Conservation (phyloP, 2,888 invertebrate species). For the Geotrupes spiniger region DNA sequence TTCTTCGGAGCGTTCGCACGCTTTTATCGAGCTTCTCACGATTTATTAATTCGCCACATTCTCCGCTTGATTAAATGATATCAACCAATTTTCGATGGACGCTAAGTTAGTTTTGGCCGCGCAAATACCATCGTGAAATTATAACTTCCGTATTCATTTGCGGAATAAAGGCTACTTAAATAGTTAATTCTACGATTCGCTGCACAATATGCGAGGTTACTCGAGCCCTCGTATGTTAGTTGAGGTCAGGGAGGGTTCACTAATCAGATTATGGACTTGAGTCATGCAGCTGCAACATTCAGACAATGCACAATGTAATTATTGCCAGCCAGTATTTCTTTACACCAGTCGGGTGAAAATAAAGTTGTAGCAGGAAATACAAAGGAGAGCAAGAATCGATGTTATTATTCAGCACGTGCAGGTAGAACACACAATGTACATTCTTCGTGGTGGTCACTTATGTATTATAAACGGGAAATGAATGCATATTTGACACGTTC, state of each 20-base stretch:
- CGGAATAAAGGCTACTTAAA: not conserved
- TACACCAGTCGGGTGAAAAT: constrained; percentile 1
- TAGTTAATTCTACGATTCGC: constrained; percentile 1
- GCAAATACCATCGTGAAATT: too few relatives aligned
- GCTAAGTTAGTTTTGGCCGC: too few relatives aligned
- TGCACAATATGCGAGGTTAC: constrained; percentile 10
- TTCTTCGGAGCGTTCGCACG: too few relatives aligned
- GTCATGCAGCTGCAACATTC: constrained; percentile 25
- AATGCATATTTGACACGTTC: too few relatives aligned
- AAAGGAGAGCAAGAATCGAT: not conserved
- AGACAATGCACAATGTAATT: constrained; percentile 21
- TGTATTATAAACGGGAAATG: not conserved
- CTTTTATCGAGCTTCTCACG: too few relatives aligned
- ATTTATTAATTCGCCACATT: too few relatives aligned
- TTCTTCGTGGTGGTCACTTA: not conserved
- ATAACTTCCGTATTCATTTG: too few relatives aligned
- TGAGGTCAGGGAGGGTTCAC: constrained; percentile 20
- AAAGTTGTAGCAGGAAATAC: constrained; percentile 2
- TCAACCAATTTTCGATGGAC: too few relatives aligned
- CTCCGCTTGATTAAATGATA: too few relatives aligned
- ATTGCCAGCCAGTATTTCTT: constrained; percentile 7
- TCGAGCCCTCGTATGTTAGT: constrained; percentile 7
- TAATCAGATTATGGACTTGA: constrained; percentile 25
- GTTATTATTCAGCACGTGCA: constrained; percentile 4
- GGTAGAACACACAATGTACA: not conserved